Percentiles rank a stretch among this genome's conserved stretches.
Conservation (phyloP, 2,113 vertebrate species). For the Lagopus muta region DNA sequence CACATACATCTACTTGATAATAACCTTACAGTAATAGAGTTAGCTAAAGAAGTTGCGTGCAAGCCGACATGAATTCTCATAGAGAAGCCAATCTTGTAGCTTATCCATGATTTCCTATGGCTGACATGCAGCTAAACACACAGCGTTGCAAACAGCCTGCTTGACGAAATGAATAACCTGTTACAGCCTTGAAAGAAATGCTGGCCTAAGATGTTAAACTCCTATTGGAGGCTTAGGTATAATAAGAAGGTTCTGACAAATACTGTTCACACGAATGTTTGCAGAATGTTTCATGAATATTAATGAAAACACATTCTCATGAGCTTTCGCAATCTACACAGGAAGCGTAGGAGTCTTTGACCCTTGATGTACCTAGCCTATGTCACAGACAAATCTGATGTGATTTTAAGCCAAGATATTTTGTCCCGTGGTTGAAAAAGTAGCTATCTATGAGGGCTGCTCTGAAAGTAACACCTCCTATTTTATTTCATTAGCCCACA, state of each 20-base stretch:
- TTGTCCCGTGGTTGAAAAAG: neutral
- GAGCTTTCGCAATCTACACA: neutral
- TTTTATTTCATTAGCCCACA: neutral
- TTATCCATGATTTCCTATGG: constrained; percentile 42
- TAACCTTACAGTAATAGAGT: constrained; percentile 42
- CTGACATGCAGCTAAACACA: constrained; percentile 53
- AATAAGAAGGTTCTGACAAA: constrained; percentile 63
- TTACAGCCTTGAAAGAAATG: constrained; percentile 63
- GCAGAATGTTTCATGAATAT: constrained; percentile 56
- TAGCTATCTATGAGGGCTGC: neutral
- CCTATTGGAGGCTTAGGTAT: constrained; percentile 43
- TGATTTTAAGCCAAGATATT: neutral
- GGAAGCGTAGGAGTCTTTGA: neutral
- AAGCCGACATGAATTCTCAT: constrained; percentile 39
- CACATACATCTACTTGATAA: constrained; percentile 56
- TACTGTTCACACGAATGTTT: constrained; percentile 59
- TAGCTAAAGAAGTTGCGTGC: constrained; percentile 41
- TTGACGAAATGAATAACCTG: constrained; percentile 53
- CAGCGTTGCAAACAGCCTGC: constrained; percentile 60
- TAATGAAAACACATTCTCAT: constrained; percentile 31
- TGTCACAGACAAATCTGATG: neutral
- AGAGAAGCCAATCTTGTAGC: constrained; percentile 36
- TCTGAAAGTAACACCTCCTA: neutral
- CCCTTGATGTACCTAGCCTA: neutral
- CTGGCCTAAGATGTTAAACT: constrained; percentile 59